Evolutionary conservation across 2,797 vertebrate genomes (phyloP), one percentile per base, ranked within the genome.

Genomic region (Hemibagrus guttatus): DNA sequence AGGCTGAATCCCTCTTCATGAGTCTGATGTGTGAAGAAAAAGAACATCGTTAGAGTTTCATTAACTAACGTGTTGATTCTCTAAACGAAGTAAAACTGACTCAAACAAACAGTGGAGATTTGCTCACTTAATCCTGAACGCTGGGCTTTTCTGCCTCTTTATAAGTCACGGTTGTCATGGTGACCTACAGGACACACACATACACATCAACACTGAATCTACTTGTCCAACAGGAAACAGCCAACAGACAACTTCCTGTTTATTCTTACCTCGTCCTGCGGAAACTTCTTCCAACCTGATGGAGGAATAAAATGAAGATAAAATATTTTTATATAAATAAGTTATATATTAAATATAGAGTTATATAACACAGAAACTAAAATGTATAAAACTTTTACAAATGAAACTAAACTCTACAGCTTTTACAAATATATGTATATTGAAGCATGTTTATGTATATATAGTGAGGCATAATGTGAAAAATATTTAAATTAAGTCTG

Each of bases 151-250:
- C 46, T 17, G 23, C 46, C 1, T 49, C 23, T 52, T 52, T 26
- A 75, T 75, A 75, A 52, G 1, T 75, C 46, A 75, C 72, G 14
- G 46, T 75, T 75, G 72, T 75, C 46, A 75, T 17, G 46, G 46
- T 75, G 28, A 52, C 72, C 72, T 75, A n/a, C 52, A 49, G 46
- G 7, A 49, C 46, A 75, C 52, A 28, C 9, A 75, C 26, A 75
- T 49, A 49, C 46, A 49, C 46, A 49, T 49, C 9, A 49, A 75
- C 46, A 17, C 13, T 75, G 72, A 52, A 17, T 75, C 26, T 28
- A 28, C 23, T 52, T 52, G 42, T 75, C 26, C 26, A 17, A 75
- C 46, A 75, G 46, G 46, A 75, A 75, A 52, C 72, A 52, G 72
- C 23, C 8, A 52, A 52, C 2, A 16, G 13, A 52, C 46, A 52